Evolutionary conservation across 2,888 invertebrate genomes (phyloP).

Genomic region (Germaria angustata): DNA sequence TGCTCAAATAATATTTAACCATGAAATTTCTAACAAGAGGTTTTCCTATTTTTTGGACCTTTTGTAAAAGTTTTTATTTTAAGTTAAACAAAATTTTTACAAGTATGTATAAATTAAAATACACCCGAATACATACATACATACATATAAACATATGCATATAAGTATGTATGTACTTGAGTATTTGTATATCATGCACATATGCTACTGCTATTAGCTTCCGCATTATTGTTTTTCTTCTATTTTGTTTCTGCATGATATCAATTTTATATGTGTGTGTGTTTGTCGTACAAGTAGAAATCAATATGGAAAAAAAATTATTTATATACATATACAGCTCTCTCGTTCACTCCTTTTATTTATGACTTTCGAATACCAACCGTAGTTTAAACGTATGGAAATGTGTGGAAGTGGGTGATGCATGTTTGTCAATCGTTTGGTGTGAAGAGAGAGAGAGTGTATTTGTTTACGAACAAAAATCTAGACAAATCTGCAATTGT

Average conservation of each 20-base stretch:
- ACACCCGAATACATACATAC: neutral
- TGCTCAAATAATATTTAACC: conserved; percentile 26
- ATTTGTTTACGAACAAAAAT: conserved; percentile 66
- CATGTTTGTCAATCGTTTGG: neutral
- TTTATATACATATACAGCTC: conserved; percentile 32
- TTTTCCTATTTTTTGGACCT: neutral
- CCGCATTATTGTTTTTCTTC: conserved; percentile 11
- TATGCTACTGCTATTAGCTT: conserved; percentile 31
- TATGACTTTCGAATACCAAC: neutral
- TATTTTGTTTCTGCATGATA: neutral
- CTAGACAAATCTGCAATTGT: conserved; percentile 79
- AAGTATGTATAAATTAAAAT: neutral
- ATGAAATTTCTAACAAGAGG: conserved; percentile 49
- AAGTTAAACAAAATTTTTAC: neutral
- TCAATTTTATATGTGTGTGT: neutral
- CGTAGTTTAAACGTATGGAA: neutral
- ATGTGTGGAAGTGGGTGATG: neutral
- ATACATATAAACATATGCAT: neutral
- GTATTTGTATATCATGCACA: neutral
- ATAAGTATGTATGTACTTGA: too few species aligned
- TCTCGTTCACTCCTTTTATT: conserved; percentile 55
- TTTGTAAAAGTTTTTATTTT: neutral
- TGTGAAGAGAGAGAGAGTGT: neutral
- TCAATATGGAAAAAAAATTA: conserved; percentile 27
- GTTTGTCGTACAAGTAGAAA: conserved; percentile 14